phyloP scores from a whole-genome alignment of 2,797 vertebrate genomes.

The Chelon auratus region DNA sequence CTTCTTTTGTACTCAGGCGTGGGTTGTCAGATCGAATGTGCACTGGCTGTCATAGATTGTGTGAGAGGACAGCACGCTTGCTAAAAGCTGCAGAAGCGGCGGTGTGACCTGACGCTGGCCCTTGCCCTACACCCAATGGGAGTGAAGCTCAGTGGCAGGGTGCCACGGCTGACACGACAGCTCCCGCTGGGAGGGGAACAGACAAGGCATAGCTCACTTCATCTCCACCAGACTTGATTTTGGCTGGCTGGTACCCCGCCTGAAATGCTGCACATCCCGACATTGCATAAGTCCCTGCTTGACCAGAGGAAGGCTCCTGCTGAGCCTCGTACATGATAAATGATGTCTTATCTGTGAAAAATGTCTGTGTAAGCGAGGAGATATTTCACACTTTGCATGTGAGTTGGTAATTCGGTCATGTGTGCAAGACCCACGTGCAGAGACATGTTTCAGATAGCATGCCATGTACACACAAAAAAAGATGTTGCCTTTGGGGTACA shows the following conservation, averaged over 20 bases:
- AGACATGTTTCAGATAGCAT: slow-evolving; percentile 51
- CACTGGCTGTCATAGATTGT: slow-evolving; percentile 24
- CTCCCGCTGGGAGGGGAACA: slow-evolving; percentile 68
- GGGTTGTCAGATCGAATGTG: slow-evolving; percentile 63
- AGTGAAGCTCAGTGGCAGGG: slow-evolving; percentile 63
- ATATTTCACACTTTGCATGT: slow-evolving; percentile 45
- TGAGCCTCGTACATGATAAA: slow-evolving; percentile 29
- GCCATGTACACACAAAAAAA: slow-evolving; percentile 38
- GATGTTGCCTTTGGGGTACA: slow-evolving; percentile 72
- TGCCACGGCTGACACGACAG: slow-evolving; percentile 65
- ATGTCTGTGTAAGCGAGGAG: slow-evolving; percentile 19
- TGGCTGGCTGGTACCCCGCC: slow-evolving; percentile 37
- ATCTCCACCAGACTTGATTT: slow-evolving; percentile 55
- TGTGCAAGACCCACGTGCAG: slow-evolving; percentile 41
- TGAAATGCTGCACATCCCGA: slow-evolving; percentile 31
- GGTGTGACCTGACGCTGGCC: slow-evolving; percentile 71
- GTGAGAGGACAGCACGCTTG: slow-evolving; percentile 31
- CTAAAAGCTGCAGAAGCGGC: slow-evolving; percentile 47
- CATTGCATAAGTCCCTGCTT: slow-evolving; percentile 26
- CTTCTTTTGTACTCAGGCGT: slow-evolving; percentile 54
- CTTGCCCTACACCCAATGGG: slow-evolving; percentile 61
- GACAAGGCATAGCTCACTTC: slow-evolving; percentile 55
- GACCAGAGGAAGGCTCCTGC: slow-evolving; percentile 49
- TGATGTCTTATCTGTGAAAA: slow-evolving; percentile 29
- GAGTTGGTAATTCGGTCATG: slow-evolving; percentile 19